Percentiles rank a stretch among this genome's conserved stretches.
These are phyloP conservation scores for Epinephelus coioides DNA, from an alignment of 2,797 vertebrate species.

Conservation along the genomic window DNA sequence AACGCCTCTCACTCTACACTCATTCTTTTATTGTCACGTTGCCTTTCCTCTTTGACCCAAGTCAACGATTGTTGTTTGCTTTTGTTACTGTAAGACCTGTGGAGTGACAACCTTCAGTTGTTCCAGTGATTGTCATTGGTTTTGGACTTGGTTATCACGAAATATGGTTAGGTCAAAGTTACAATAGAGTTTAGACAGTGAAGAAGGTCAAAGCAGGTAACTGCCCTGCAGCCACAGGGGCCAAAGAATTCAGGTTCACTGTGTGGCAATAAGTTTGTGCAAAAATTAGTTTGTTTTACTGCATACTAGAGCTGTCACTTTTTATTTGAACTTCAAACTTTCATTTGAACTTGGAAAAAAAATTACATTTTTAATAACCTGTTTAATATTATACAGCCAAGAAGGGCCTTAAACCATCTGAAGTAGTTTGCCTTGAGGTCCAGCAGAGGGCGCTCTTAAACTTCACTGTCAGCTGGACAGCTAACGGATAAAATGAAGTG, in stretches of 20 bases:
- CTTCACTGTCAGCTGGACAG: background rate
- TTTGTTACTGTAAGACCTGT: constrained; percentile 21
- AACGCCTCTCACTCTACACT: constrained; percentile 83
- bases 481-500: no score
- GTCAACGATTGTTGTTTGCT: constrained; percentile 72
- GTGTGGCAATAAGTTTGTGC: background rate
- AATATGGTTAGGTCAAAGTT: no score
- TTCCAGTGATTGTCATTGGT: background rate
- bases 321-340: background rate
- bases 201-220: background rate
- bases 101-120: background rate
- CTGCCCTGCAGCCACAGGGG: background rate
- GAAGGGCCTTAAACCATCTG: no score
- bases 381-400: background rate
- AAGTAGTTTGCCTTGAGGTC: background rate
- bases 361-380: background rate
- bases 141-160: background rate
- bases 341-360: background rate
- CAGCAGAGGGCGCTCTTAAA: constrained; percentile 7
- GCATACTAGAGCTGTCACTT: background rate
- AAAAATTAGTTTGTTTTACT: background rate
- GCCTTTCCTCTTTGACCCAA: constrained; percentile 75
- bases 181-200: no score
- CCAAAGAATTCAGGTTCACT: background rate
- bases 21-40: constrained; percentile 80